A percentile compares a stretch with the other conserved stretches of the same genome.
Evolutionary conservation across 2,113 vertebrate genomes (phyloP).

Genomic region (Psettodes erumei): DNA sequence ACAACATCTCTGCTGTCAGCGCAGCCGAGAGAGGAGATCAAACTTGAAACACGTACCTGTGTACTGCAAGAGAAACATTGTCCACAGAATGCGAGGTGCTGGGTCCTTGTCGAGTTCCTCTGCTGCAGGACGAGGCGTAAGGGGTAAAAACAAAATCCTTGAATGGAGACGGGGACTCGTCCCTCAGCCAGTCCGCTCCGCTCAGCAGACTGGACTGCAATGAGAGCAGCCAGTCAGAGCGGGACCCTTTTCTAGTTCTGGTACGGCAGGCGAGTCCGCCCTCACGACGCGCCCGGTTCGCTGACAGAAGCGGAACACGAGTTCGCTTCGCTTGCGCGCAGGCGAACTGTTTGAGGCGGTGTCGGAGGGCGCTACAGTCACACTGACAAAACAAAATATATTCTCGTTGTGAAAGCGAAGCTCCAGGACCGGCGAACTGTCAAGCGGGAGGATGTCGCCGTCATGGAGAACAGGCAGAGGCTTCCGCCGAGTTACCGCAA

Average conservation of each 20-base stretch:
- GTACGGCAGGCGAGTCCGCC: slow-evolving; percentile 66
- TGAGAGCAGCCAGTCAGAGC: slow-evolving; percentile 74
- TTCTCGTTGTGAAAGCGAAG: slow-evolving; percentile 11
- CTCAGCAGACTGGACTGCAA: slow-evolving; percentile 80
- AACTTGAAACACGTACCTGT: slow-evolving; percentile 79
- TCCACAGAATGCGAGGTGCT: slow-evolving; percentile 66
- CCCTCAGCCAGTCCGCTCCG: slow-evolving; percentile 67
- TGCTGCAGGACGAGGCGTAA: slow-evolving; percentile 53
- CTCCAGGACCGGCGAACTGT: slow-evolving; percentile 15
- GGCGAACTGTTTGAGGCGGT: slow-evolving; percentile 11
- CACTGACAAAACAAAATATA: background rate
- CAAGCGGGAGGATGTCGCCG: slow-evolving; percentile 12
- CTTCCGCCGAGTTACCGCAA: background rate
- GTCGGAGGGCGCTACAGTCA: slow-evolving; percentile 3
- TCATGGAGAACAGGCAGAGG: background rate
- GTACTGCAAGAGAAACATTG: slow-evolving; percentile 88
- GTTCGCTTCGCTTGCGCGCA: slow-evolving; percentile 18
- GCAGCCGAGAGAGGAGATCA: background rate
- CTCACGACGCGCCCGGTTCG: slow-evolving; percentile 64
- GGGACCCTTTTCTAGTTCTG: slow-evolving; percentile 79
- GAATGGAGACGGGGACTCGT: slow-evolving; percentile 59
- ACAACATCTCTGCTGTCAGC: background rate
- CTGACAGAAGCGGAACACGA: background rate
- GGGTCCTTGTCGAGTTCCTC: slow-evolving; percentile 58
- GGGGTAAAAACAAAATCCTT: slow-evolving; percentile 63